Base-by-base conservation (phyloP, 2,797 vertebrate species). In the Siniperca obscura region DNA sequence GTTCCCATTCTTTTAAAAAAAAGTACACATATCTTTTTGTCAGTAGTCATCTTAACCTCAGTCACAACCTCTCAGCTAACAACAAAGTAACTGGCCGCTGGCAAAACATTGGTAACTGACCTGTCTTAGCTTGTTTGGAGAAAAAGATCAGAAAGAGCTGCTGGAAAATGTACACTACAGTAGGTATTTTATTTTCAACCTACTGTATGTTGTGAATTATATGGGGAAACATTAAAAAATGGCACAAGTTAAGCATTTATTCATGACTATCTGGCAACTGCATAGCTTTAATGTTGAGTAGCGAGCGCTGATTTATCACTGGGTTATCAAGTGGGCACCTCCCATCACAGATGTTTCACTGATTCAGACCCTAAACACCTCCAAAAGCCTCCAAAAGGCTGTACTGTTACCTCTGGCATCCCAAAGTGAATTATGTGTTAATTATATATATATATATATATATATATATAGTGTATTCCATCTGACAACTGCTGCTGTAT, bases 381-480 rank as follows among this genome's bases (percentile, higher is more conserved):
- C 83, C 71, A 70, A 22, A 62, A 70, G 70, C 66, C 46, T 86
- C 83, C 71, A 70, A 22, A 62, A 70, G 70, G 74, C 69, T 81
- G 48, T n/a, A 64, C 40, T 78, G 57, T 77, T 85, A 87, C 91
- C 87, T 87, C 78, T 78, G 76, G 60, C 27, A 34, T 81, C 77
- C 77, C 68, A 53, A 42, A 65, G 80, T 89, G 84, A 91, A 89
- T 89, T 86, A 85, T 82, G 60, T 65, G 65, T 82, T 86, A 71
- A 30, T 30, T 30, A 30, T 30, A 30, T 30, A 30, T 30, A 30
- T 30, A 30, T 30, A 30, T 30, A 30, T 30, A 30, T 30, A 30
- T 30, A 30, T 30, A 30, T 27, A 30, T 30, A 30, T 30, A 30
- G 3, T 30, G 30, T 30, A 30, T 87, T 90, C 69, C 64, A 82